Conservation (phyloP, 1,140 invertebrate genomes). For the Papilio glaucus region DNA sequence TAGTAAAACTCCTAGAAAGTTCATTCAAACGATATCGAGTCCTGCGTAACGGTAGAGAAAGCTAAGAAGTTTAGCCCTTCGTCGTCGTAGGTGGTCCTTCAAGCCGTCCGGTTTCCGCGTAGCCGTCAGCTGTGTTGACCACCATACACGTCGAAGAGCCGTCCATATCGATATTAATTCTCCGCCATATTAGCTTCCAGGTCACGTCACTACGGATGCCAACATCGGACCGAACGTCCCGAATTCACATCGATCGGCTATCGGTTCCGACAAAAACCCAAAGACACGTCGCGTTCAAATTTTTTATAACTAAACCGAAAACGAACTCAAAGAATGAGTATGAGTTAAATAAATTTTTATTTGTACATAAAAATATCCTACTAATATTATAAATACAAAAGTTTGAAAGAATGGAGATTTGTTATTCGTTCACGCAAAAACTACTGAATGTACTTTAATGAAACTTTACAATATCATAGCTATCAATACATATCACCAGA, state of each 20-base stretch:
- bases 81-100: slow-evolving; percentile 2
- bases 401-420: no score
- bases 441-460: no score
- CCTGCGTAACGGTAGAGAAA: slow-evolving; percentile 19
- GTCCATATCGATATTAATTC: slow-evolving; percentile 13
- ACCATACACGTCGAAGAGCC: slow-evolving; percentile 11
- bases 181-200: background rate
- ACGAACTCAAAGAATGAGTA: no score
- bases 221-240: slow-evolving; percentile 17
- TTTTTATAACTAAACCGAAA: background rate
- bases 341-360: no score
- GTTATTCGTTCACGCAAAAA: no score
- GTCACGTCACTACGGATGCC: slow-evolving; percentile 14
- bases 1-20: background rate
- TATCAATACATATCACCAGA: no score
- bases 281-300: background rate
- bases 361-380: no score
- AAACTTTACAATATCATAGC: no score
- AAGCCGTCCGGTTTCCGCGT: slow-evolving; percentile 11
- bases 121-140: background rate
- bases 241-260: slow-evolving; percentile 30
- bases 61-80: background rate
- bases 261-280: slow-evolving; percentile 18
- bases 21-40: background rate
- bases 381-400: no score